phyloP scores from a whole-genome alignment of 2,113 vertebrate species.

The Sialia sialis region DNA sequence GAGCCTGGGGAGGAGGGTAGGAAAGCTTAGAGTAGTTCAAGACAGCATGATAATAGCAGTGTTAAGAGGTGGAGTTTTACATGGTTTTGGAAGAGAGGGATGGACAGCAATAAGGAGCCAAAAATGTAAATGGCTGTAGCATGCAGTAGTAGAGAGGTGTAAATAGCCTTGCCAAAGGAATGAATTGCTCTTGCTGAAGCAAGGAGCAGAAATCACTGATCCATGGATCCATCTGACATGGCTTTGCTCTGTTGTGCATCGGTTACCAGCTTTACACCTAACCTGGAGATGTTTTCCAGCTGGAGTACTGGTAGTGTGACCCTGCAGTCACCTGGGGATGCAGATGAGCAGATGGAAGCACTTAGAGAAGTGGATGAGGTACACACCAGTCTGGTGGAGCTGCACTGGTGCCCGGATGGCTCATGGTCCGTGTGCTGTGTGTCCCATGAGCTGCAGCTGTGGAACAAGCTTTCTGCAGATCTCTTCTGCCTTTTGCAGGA shows the following conservation, averaged over 20 bases:
- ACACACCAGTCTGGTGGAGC: fast-evolving
- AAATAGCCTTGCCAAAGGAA: background rate
- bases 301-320: background rate
- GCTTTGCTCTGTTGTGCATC: background rate
- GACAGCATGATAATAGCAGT: background rate
- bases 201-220: background rate
- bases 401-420: background rate
- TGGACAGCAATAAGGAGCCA: background rate
- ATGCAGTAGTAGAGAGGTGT: background rate
- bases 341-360: background rate
- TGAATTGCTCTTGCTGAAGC: background rate
- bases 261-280: background rate
- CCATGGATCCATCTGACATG: background rate
- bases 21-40: background rate
- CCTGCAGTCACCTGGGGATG: background rate
- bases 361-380: background rate
- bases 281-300: background rate
- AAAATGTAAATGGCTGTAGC: background rate
- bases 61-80: background rate
- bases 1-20: background rate
- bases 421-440: fast-evolving
- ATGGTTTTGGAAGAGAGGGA: background rate
- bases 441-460: background rate
- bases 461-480: background rate
- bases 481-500: background rate